These are phyloP conservation scores for Parascotia fuliginaria DNA, from an alignment of 2,888 invertebrate genomes.

Conservation along the genomic window DNA sequence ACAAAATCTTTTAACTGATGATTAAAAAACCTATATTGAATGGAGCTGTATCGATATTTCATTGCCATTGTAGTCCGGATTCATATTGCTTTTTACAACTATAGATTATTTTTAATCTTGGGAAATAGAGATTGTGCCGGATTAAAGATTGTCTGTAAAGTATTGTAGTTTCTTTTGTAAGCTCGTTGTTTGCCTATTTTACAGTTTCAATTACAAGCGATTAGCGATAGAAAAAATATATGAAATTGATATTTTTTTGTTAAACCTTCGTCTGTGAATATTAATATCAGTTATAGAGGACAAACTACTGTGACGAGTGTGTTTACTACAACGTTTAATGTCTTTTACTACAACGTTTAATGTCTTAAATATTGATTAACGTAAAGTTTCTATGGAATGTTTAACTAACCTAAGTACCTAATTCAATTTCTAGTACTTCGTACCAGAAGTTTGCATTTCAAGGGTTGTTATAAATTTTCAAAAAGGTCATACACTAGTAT, in stretches of 20 bases:
- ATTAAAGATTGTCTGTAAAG: constrained; percentile 14
- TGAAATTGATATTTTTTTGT: neutral
- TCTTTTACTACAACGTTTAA: no score
- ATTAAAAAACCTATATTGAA: constrained; percentile 3
- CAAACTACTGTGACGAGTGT: no score
- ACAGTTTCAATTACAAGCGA: constrained; percentile 9
- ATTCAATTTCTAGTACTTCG: no score
- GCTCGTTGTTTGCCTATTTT: constrained; percentile 37
- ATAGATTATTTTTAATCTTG: constrained; percentile 14
- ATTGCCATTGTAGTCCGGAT: neutral
- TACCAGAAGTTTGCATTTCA: no score
- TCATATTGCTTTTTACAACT: neutral
- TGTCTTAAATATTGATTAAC: no score
- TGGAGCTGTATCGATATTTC: neutral
- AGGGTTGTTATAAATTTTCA: no score
- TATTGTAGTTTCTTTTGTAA: constrained; percentile 41
- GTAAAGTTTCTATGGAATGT: no score
- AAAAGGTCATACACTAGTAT: no score
- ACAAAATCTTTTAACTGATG: neutral
- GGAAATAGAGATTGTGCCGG: neutral
- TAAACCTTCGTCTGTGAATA: no score
- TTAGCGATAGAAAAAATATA: neutral
- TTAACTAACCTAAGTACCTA: no score
- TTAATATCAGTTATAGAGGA: no score
- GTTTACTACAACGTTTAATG: no score